These are phyloP conservation scores for Delichon dasypus DNA, from an alignment of 2,797 vertebrate species.

Conservation along the genomic window DNA sequence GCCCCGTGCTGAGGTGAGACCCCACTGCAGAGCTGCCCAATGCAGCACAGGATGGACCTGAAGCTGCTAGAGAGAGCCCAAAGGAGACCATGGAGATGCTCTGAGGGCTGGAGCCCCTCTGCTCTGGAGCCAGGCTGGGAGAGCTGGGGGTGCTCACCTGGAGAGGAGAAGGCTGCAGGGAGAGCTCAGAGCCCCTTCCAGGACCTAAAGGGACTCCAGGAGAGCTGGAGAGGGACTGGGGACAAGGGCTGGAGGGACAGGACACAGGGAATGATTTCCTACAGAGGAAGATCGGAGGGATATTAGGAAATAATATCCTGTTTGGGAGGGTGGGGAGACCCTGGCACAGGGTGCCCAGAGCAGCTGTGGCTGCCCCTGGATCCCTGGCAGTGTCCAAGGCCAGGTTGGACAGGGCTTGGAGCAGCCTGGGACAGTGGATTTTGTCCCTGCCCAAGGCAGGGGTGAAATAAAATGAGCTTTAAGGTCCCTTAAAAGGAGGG, in stretches of 20 bases:
- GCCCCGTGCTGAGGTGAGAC: not conserved
- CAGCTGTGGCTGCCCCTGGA: not conserved
- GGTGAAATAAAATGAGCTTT: fast-evolving
- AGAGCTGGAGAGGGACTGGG: not conserved
- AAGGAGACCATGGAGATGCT: not conserved
- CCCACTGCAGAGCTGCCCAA: not conserved
- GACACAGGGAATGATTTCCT: not conserved
- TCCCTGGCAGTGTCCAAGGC: not conserved
- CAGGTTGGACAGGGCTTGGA: not conserved
- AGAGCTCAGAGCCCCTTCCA: not conserved
- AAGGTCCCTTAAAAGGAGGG: not conserved
- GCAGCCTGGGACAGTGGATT: fast-evolving
- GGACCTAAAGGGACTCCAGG: not conserved
- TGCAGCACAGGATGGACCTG: not conserved
- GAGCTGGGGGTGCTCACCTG: not conserved
- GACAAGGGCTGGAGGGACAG: not conserved
- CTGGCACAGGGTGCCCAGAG: not conserved
- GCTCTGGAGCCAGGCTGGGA: not conserved
- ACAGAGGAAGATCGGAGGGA: not conserved
- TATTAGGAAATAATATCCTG: not conserved
- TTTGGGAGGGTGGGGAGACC: fast-evolving
- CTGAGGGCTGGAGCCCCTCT: not conserved
- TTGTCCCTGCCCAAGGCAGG: not conserved
- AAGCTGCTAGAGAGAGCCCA: not conserved
- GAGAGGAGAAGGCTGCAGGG: not conserved